These are phyloP conservation scores for Geophilus truncorum DNA, from an alignment of 2,888 invertebrate species.

Conservation along the genomic window DNA sequence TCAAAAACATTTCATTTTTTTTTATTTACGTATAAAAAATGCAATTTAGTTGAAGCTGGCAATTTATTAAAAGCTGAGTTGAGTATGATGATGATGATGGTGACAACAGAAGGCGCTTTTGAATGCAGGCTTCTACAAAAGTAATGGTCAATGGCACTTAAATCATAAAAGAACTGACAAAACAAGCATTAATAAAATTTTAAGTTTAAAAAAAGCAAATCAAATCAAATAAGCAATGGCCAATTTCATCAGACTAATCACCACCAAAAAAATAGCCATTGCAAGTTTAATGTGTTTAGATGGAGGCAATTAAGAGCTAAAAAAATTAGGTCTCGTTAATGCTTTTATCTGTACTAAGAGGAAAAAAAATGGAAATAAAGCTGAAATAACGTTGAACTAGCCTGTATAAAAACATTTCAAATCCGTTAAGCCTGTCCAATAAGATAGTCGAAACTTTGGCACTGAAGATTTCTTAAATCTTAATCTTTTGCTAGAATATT, in stretches of 20 bases:
- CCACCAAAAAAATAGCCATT: background rate
- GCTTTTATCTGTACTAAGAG: background rate
- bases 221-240: background rate
- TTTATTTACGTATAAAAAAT: too few relatives aligned
- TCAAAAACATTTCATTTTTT: too few relatives aligned
- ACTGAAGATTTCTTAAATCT: background rate
- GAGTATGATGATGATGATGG: too few relatives aligned
- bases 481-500: background rate
- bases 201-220: background rate
- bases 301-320: background rate
- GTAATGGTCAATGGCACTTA: background rate
- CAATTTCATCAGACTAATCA: background rate
- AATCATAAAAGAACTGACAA: background rate
- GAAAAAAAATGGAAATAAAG: background rate
- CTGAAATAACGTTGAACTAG: background rate
- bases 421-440: background rate
- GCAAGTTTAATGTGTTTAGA: background rate
- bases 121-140: too few relatives aligned
- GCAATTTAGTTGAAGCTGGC: too few relatives aligned
- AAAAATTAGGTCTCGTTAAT: slow-evolving; percentile 7
- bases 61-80: too few relatives aligned
- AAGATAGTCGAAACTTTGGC: background rate
- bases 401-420: background rate
- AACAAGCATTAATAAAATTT: background rate
- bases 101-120: too few relatives aligned